These are phyloP conservation scores for Apamea crenata DNA, from an alignment of 2,888 invertebrate species.

Conservation along the genomic window DNA sequence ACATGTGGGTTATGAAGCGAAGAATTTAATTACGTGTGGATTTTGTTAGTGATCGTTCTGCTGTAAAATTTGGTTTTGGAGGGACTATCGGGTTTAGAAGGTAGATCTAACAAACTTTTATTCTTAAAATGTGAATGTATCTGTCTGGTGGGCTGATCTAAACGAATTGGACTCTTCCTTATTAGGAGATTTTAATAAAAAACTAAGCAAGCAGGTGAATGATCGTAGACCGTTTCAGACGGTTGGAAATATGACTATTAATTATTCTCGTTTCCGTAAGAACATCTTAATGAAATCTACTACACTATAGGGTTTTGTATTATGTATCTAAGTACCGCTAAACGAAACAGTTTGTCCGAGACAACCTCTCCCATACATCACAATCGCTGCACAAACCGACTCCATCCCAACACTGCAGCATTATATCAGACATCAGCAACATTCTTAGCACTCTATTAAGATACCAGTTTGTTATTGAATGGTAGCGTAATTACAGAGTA, in stretches of 20 bases:
- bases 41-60: slow-evolving; percentile 40
- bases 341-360: slow-evolving; percentile 24
- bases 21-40: slow-evolving; percentile 65
- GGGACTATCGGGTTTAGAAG: neutral
- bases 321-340: slow-evolving; percentile 20
- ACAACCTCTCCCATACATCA: slow-evolving; percentile 45
- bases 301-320: neutral
- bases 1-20: slow-evolving; percentile 63
- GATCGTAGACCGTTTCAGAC: neutral
- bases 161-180: neutral
- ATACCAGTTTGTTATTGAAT: slow-evolving; percentile 81
- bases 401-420: slow-evolving; percentile 52
- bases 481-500: slow-evolving; percentile 83
- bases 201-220: neutral
- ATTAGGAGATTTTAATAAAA: neutral
- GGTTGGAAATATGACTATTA: neutral
- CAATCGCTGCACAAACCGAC: slow-evolving; percentile 33
- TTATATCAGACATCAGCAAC: slow-evolving; percentile 75
- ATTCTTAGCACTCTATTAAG: slow-evolving; percentile 88
- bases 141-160: neutral
- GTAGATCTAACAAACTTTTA: neutral
- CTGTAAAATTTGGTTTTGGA: slow-evolving; percentile 2
- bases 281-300: slow-evolving; percentile 25
- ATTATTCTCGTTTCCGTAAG: neutral
- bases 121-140: neutral